Conservation (phyloP, 2,113 vertebrate species). For the Galbula dea region DNA sequence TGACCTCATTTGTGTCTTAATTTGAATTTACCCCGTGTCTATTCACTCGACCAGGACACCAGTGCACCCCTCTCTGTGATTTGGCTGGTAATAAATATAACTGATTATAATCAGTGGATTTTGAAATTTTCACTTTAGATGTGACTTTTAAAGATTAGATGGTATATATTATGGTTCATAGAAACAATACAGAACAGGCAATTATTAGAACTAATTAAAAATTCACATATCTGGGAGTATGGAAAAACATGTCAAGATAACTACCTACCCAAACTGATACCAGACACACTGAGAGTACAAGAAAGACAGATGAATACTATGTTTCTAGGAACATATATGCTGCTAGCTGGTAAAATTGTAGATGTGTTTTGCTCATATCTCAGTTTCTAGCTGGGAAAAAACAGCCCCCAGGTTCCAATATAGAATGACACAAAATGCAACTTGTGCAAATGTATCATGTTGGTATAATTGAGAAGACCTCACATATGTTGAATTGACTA, state of each 20-base stretch:
- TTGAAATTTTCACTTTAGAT: neutral
- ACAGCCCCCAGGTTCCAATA: neutral
- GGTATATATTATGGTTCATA: neutral
- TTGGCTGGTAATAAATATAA: neutral
- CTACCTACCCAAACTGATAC: neutral
- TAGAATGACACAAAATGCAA: neutral
- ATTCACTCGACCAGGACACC: no score
- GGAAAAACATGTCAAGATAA: neutral
- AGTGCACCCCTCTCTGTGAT: no score
- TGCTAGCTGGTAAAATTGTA: neutral
- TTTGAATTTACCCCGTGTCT: no score
- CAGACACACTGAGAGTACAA: neutral
- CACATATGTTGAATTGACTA: conserved; percentile 41
- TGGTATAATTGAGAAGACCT: conserved; percentile 38
- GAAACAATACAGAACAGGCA: conserved; percentile 10
- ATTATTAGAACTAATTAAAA: conserved; percentile 18
- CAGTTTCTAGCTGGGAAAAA: neutral
- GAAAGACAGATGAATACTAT: neutral
- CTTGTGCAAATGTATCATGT: neutral
- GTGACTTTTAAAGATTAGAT: neutral
- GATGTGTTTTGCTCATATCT: neutral
- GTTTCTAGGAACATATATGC: neutral
- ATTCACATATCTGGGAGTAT: conserved; percentile 7
- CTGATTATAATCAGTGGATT: neutral
- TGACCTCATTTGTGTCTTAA: no score